Conservation (phyloP, 2,113 vertebrate species). For the Aviceda subcristata region DNA sequence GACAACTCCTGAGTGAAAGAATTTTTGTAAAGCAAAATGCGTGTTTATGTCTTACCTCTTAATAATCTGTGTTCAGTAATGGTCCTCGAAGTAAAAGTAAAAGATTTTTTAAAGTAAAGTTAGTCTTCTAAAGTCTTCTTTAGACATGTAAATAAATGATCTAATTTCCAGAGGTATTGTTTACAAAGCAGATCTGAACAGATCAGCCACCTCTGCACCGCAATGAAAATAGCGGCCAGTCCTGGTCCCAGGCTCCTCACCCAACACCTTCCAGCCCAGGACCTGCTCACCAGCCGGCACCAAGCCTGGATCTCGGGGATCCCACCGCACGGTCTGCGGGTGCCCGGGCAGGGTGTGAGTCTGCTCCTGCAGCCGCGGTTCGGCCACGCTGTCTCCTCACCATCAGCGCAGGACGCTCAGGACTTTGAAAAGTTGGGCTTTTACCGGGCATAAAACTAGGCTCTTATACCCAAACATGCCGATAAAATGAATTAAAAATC, state of each 20-base stretch:
- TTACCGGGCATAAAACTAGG: background rate
- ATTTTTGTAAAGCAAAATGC: background rate
- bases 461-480: background rate
- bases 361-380: background rate
- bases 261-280: background rate
- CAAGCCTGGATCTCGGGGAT: accelerated
- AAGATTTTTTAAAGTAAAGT: background rate
- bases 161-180: background rate
- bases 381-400: background rate
- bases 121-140: background rate
- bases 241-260: background rate
- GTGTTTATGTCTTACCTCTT: background rate
- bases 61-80: background rate
- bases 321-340: background rate
- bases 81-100: background rate
- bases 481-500: background rate
- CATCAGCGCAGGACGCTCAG: background rate
- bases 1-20: background rate
- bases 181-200: background rate
- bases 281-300: background rate
- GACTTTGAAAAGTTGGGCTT: background rate
- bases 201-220: background rate
- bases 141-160: background rate
- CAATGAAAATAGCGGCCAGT: background rate
- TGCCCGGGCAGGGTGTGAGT: background rate